phyloP scores from a whole-genome alignment of 2,113 vertebrate species.

The Sialia sialis region DNA sequence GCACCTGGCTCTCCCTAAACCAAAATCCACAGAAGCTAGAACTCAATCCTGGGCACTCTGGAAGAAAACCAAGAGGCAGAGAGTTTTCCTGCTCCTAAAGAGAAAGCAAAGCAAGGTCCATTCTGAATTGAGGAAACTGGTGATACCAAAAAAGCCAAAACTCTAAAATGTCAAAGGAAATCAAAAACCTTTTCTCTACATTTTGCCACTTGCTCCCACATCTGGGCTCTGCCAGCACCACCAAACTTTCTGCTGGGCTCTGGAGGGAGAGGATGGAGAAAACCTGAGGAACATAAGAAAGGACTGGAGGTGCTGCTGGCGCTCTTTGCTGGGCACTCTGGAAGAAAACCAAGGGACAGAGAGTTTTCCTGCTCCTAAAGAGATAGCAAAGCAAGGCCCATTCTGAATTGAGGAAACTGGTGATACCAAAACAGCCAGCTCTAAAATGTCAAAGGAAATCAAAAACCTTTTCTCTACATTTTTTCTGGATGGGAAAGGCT shows the following conservation, averaged over 20 bases:
- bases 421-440: background rate
- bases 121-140: rapidly evolving
- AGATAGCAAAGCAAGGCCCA: background rate
- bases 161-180: background rate
- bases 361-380: background rate
- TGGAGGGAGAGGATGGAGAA: too few relatives aligned
- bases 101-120: background rate
- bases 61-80: background rate
- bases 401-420: rapidly evolving
- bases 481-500: background rate
- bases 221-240: too few relatives aligned
- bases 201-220: too few relatives aligned
- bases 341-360: background rate
- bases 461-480: background rate
- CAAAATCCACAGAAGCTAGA: background rate
- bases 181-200: background rate
- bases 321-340: too few relatives aligned
- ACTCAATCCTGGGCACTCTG: background rate
- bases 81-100: background rate
- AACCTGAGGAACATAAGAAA: too few relatives aligned
- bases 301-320: too few relatives aligned
- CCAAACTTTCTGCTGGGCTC: too few relatives aligned
- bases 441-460: background rate
- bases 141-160: background rate
- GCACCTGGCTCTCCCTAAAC: background rate